Evolutionary conservation across 1,140 invertebrate genomes (phyloP), one percentile per base, ranked within the genome.

Genomic region (Brachionus rotundiformis): DNA sequence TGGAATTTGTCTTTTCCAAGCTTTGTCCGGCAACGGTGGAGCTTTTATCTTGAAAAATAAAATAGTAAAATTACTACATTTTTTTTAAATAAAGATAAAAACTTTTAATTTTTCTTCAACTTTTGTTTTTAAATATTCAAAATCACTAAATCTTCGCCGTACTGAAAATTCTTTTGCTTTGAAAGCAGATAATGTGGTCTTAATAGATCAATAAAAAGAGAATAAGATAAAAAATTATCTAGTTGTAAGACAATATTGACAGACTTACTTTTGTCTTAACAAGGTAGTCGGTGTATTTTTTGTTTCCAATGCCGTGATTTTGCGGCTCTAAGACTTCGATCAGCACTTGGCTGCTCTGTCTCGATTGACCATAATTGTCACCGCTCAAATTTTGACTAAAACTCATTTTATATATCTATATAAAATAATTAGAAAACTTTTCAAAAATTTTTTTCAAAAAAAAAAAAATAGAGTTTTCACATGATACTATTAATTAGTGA

Each of bases 141-240:
- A 99, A 90, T 99, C 98, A 90, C 95, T 98, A 89, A 99, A 99
- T 87, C 98, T 91, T 86, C 98, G 91, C 84, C 98, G 90, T 0
- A 99, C 97, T 87, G 92, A 96, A 0, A 96, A 99, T 87, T 99
- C 97, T 90, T 99, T 99, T 10, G 98, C 92, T 92, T 98, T 98
- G 89, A 99, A 99, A 82, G 99, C 96, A 68, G 98, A 97, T 85
- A 99, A 90, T 89, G 99, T 99, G 84, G 97, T 99, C 96, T 99
- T 90, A n/a, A 73, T 44, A 13, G 1, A 25, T 79, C 36, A 54
- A 54, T 59, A 27, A 31, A 54, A n/a, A 54, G n/a, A n/a, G n/a
- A n/a, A n/a, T n/a, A n/a, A n/a, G n/a, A n/a, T n/a, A n/a, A n/a
- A n/a, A n/a, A n/a, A n/a, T n/a, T n/a, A n/a, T n/a, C n/a, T n/a